Evolutionary conservation across 2,888 invertebrate species (phyloP).

Genomic region (Oegoconia quadripuncta): DNA sequence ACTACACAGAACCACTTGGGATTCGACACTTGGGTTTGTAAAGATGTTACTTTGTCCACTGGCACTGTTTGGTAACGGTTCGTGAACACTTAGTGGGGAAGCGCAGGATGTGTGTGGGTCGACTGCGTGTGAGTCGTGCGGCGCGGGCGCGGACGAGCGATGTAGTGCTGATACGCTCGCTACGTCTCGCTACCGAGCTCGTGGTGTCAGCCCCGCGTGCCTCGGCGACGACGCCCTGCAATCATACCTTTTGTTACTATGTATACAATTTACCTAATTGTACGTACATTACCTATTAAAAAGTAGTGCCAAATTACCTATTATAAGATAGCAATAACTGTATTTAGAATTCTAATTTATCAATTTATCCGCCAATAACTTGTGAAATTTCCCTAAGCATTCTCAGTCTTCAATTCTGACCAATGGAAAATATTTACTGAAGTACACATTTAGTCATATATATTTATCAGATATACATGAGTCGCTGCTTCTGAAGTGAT

Average conservation of each 20-base stretch:
- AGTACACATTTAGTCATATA: constrained; percentile 12
- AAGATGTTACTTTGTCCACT: constrained; percentile 41
- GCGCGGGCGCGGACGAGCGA: constrained; percentile 62
- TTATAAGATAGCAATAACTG: too few species aligned
- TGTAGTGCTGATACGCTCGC: constrained; percentile 60
- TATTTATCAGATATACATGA: constrained; percentile 12
- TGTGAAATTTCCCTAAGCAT: too few species aligned
- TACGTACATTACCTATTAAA: background rate
- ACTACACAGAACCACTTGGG: constrained; percentile 65
- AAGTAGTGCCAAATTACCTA: background rate
- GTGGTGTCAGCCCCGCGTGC: constrained; percentile 65
- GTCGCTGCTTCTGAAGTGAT: constrained; percentile 30
- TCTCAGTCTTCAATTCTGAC: too few species aligned
- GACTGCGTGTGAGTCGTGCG: constrained; percentile 65
- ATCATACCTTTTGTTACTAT: constrained; percentile 24
- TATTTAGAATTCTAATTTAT: too few species aligned
- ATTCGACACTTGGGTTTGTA: constrained; percentile 49
- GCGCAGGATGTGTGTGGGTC: constrained; percentile 56
- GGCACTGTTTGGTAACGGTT: constrained; percentile 38
- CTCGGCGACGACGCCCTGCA: constrained; percentile 70
- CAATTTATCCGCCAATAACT: too few species aligned
- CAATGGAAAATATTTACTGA: constrained; percentile 10
- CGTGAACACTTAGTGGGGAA: constrained; percentile 42
- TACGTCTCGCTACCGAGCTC: constrained; percentile 44
- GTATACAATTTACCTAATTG: background rate